phyloP scores from a whole-genome alignment of 53 echinoderm and acorn worm species.

The Crossaster papposus region DNA sequence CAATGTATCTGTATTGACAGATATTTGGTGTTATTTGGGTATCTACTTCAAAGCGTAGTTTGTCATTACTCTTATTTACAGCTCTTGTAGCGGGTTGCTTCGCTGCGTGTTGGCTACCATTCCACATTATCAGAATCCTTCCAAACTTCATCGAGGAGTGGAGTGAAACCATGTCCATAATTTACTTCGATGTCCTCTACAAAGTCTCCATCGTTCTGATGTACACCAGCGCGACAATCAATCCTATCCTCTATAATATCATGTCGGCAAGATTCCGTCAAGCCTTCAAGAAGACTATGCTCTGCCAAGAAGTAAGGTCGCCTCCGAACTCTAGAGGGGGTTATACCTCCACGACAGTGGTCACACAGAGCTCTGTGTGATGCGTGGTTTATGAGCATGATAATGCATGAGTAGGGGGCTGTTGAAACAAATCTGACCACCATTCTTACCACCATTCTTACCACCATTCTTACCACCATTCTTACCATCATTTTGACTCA shows the following conservation, averaged over 20 bases:
- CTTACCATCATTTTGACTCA: too few relatives aligned
- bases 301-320: slow-evolving; percentile 85
- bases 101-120: slow-evolving; percentile 93
- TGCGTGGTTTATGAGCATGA: background rate
- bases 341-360: slow-evolving; percentile 35
- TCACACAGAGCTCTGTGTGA: slow-evolving; percentile 45
- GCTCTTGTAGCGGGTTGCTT: slow-evolving; percentile 93
- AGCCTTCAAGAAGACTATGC: slow-evolving; percentile 82
- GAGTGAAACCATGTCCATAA: slow-evolving; percentile 61
- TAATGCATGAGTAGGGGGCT: background rate
- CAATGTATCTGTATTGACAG: too few relatives aligned
- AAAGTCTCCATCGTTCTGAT: slow-evolving; percentile 84
- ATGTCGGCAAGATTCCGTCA: slow-evolving; percentile 90
- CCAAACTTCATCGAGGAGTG: slow-evolving; percentile 72
- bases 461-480: too few relatives aligned
- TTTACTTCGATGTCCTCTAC: slow-evolving; percentile 86
- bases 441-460: too few relatives aligned
- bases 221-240: slow-evolving; percentile 89
- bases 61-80: slow-evolving; percentile 36
- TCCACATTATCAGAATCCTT: slow-evolving; percentile 90
- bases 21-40: background rate
- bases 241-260: slow-evolving; percentile 95
- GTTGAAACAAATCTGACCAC: too few relatives aligned
- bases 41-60: background rate
- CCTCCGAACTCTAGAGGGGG: slow-evolving; percentile 67